Conservation (phyloP, 2,888 invertebrate genomes). For the Melinaea marsaeus region DNA sequence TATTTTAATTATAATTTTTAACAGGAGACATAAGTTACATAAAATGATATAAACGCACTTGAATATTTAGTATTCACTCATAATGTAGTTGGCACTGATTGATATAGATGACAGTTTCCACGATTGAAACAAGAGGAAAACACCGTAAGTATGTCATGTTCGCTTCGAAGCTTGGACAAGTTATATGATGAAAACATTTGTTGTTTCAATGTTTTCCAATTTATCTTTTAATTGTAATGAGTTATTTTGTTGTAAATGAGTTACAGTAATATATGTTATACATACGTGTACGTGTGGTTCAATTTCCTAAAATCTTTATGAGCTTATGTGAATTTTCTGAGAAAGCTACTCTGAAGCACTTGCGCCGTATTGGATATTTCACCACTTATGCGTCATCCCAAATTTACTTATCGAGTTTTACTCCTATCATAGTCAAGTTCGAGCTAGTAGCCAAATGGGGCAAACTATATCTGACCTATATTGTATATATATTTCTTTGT, state of each 20-base stretch:
- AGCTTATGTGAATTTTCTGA: too few relatives aligned
- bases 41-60: background rate
- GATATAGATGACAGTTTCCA: background rate
- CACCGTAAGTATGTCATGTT: conserved; percentile 3
- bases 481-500: conserved; percentile 20
- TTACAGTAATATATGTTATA: background rate
- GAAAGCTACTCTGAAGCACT: conserved; percentile 11
- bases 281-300: too few relatives aligned
- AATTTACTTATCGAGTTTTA: conserved; percentile 33
- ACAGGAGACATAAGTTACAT: background rate
- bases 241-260: background rate
- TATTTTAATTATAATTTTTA: too few relatives aligned
- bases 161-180: background rate
- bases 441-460: conserved; percentile 51
- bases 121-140: conserved; percentile 2
- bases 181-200: background rate
- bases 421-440: conserved; percentile 45
- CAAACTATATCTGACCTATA: conserved; percentile 55
- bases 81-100: conserved; percentile 13
- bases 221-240: background rate
- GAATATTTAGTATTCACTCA: conserved; percentile 13
- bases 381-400: conserved; percentile 12
- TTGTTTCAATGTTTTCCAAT: background rate
- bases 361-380: conserved; percentile 22
- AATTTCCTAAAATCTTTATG: too few relatives aligned